Conservation (phyloP, 2,113 vertebrate genomes). For the Ondatra zibethicus region DNA sequence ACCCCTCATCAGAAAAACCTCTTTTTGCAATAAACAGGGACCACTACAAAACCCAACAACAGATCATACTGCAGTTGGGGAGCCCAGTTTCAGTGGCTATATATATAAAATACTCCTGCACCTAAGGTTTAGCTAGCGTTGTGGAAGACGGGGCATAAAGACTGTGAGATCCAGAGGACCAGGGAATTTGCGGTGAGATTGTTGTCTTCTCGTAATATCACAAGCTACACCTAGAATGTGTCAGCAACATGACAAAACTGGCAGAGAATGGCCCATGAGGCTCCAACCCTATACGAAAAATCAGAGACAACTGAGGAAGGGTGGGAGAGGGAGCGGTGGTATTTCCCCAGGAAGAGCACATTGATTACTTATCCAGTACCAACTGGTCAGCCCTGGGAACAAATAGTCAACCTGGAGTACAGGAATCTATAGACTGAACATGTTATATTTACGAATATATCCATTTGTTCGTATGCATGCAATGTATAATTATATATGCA, state of each 20-base stretch:
- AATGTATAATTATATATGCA: background rate
- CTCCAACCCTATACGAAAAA: background rate
- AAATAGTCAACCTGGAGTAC: background rate
- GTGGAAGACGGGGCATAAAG: background rate
- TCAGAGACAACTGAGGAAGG: accelerated
- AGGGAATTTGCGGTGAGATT: background rate
- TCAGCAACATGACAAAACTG: background rate
- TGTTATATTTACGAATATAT: background rate
- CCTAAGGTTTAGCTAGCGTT: background rate
- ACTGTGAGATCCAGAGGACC: background rate
- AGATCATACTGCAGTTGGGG: background rate
- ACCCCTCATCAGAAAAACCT: background rate
- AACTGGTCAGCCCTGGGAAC: background rate
- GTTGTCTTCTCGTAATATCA: background rate
- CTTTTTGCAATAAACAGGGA: background rate
- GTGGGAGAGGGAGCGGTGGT: background rate
- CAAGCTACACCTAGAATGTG: background rate
- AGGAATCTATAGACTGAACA: background rate
- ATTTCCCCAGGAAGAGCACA: background rate
- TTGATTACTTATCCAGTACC: background rate
- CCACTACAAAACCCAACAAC: background rate
- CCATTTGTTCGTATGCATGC: background rate
- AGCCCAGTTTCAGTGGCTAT: background rate
- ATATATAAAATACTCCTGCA: background rate
- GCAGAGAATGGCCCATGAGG: background rate